phyloP scores from a whole-genome alignment of 2,113 vertebrate species.

The Eclectus roratus region DNA sequence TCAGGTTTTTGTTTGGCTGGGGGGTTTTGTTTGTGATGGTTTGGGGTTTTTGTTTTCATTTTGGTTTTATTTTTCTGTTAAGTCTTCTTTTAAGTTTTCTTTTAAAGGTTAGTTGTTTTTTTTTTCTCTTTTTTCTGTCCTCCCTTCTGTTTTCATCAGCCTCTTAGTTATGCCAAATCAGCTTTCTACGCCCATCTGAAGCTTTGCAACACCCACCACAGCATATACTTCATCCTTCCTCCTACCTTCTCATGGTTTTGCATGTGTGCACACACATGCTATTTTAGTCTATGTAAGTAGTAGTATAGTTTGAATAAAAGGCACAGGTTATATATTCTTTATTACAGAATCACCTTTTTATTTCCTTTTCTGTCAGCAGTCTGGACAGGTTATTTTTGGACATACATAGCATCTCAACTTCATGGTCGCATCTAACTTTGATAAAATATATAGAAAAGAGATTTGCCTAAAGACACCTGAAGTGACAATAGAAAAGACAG shows the following conservation, averaged over 20 bases:
- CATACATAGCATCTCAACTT: background rate
- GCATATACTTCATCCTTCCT: background rate
- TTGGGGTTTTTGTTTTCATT: rapidly evolving
- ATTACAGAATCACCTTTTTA: background rate
- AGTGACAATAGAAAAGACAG: background rate
- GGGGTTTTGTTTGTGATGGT: background rate
- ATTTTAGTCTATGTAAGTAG: background rate
- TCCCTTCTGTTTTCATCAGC: background rate
- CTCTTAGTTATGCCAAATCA: background rate
- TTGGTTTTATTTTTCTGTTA: background rate
- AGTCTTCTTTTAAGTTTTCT: background rate
- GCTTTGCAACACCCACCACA: background rate
- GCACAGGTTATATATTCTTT: background rate
- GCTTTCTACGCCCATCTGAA: background rate
- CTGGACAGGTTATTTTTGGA: background rate
- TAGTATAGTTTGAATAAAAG: background rate
- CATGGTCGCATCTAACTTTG: background rate
- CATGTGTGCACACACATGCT: rapidly evolving
- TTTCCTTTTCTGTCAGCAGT: background rate
- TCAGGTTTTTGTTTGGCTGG: background rate
- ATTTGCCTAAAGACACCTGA: background rate
- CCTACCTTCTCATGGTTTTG: background rate
- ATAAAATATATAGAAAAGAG: background rate
- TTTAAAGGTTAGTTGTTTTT: background rate
- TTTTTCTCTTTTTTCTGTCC: background rate